Evolutionary conservation across 2,888 invertebrate species (phyloP), one percentile per base, ranked within the genome.

Genomic region (Aelia acuminata): DNA sequence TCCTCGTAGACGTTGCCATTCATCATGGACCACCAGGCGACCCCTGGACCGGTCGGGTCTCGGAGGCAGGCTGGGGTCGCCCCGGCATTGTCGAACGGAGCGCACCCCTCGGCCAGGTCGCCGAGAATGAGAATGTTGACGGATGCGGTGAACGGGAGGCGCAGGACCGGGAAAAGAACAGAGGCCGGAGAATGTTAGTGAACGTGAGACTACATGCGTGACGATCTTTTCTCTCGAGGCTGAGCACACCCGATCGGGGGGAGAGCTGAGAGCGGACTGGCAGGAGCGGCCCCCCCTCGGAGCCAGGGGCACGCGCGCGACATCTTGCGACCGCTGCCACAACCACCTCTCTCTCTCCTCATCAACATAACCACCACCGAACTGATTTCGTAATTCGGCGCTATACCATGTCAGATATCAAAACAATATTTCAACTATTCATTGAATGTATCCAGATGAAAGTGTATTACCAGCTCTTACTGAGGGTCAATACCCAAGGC

Each of bases 1-100:
- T 96, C 96, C 93, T 96, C 96, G 94, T 96, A 96, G 91, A 95
- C 94, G 87, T 88, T 89, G 93, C 96, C 95, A 95, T 96, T 96
- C 96, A 96, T 96, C 95, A 96, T 96, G 94, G 95, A 94, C 95
- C 96, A 96, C 95, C 96, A 96, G 94, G 95, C 95, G 94, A 96
- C 95, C 94, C 96, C 96, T 95, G 96, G 95, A 95, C 95, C 95
- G 95, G 94, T 94, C 95, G 95, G 95, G 95, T 95, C 94, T 95
- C 95, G 95, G 95, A 95, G 95, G 95, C 92, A 89, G 90, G 89
- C 92, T 92, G 92, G 92, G 92, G 91, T 92, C 92, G 92, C 92
- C 92, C 94, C 90, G 89, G 91, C 94, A 95, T 95, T 95, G 95
- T 96, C 96, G 91, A 93, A 93, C 95, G 95, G 94, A 93, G 94